A percentile compares a stretch with the other conserved stretches of the same genome.
Conservation (phyloP, 2,888 invertebrate species). For the Drosophila nr. perissopoda region DNA sequence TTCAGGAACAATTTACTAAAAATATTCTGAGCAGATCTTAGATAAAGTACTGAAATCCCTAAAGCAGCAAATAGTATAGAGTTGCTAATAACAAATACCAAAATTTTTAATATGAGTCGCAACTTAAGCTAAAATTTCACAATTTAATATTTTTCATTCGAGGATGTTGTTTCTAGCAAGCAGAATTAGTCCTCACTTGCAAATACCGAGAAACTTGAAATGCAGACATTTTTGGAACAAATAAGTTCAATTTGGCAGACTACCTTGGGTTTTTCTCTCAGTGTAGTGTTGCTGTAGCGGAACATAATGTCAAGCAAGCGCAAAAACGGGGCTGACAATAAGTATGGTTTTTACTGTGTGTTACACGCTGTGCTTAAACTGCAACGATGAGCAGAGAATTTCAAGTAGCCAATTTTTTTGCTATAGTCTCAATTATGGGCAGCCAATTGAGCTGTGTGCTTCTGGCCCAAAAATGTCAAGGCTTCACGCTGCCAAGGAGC, state of each 20-base stretch:
- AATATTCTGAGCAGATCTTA: not conserved
- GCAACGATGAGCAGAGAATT: slow-evolving; percentile 45
- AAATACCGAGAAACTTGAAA: not conserved
- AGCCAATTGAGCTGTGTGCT: slow-evolving; percentile 48
- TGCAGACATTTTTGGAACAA: not conserved
- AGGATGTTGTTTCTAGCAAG: not conserved
- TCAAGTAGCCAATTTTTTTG: slow-evolving; percentile 48
- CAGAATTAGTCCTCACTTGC: not conserved
- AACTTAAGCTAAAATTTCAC: not conserved
- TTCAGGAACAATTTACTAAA: not conserved
- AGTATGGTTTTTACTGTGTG: slow-evolving; percentile 17
- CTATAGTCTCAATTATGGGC: slow-evolving; percentile 29
- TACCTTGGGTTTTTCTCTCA: not conserved
- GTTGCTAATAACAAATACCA: not conserved
- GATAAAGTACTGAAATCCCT: not conserved
- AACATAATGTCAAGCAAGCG: slow-evolving; percentile 40
- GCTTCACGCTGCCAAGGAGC: slow-evolving; percentile 28
- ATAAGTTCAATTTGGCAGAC: not conserved
- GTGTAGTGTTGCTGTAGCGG: slow-evolving; percentile 1
- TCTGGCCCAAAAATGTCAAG: slow-evolving; percentile 22
- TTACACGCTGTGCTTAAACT: slow-evolving; percentile 30
- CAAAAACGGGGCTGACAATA: slow-evolving; percentile 45
- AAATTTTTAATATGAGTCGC: not conserved
- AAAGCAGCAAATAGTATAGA: not conserved
- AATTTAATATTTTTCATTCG: not conserved